Evolutionary conservation across 2,888 invertebrate species (phyloP).

Genomic region (Acanthosepion esculentum): DNA sequence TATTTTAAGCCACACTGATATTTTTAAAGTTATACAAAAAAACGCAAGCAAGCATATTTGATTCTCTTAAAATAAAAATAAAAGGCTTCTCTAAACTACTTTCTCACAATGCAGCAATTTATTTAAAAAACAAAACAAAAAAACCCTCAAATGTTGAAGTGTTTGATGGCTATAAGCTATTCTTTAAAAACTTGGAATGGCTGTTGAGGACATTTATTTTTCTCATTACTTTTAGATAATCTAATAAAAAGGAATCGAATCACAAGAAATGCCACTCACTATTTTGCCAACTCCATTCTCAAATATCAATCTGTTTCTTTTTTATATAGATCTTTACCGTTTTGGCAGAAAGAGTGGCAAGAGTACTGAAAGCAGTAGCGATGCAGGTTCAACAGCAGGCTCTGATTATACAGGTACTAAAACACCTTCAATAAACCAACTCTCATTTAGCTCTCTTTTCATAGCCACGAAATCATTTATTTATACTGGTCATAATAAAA

Average conservation of each 20-base stretch:
- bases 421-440: constrained; percentile 58
- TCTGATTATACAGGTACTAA: constrained; percentile 57
- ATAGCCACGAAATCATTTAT: neutral
- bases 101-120: neutral
- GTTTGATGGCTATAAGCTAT: neutral
- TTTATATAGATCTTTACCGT: constrained; percentile 44
- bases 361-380: constrained; percentile 46
- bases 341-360: constrained; percentile 48
- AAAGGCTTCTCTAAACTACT: neutral
- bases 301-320: neutral
- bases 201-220: neutral
- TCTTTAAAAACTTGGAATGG: neutral
- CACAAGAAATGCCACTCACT: neutral
- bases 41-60: too few relatives aligned
- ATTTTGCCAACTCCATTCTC: neutral
- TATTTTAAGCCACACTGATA: neutral
- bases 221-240: neutral
- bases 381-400: constrained; percentile 49
- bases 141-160: neutral
- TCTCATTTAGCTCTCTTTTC: neutral
- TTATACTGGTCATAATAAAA: neutral
- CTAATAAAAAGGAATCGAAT: neutral
- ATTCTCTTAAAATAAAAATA: too few relatives aligned
- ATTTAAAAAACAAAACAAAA: neutral
- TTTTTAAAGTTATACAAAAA: too few relatives aligned